Evolutionary conservation across 2,797 vertebrate species (phyloP), one percentile per base, ranked within the genome.

Genomic region (Oreochromis grahami): DNA sequence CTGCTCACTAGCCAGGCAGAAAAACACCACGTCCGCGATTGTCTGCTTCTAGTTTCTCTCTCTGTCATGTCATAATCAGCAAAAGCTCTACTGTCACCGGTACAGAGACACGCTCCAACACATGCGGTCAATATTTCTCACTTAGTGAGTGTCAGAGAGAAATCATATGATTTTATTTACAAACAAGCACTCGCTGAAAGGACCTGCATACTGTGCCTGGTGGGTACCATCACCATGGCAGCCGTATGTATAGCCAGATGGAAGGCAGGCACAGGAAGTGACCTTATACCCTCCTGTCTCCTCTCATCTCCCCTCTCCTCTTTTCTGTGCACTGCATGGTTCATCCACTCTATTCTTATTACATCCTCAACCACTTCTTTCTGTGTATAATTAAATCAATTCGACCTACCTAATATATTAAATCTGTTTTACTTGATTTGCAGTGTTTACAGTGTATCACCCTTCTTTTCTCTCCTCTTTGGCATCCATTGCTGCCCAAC

Each of bases 1-100:
- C 85, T 68, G 88, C 89, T 94, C 94, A 94, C 94, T 82, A 96
- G 91, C 94, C 95, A 95, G 92, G 92, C 94, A 93, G 95, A 94
- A 95, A 96, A 96, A 93, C 94, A 95, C 92, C 88, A 83, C 84
- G 84, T 93, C 93, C 81, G 76, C 78, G 84, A 90, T 89, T 80
- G 86, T 91, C 91, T 88, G 83, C 86, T 84, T 79, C 88, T 82
- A 84, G 51, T 93, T 86, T 89, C 86, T 86, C 85, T 90, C 80
- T 78, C 85, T 89, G 85, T 93, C 90, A 88, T 84, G 84, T 92
- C 94, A 91, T 93, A 88, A 96, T 96, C 94, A 92, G 90, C 92
- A 83, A 81, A 84, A 82, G 87, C 17, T 17, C 85, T 70, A 32
- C 77, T 90, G 88, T 89, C 92, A 92, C 81, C 77, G 21, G 29